phyloP scores from a whole-genome alignment of 1,140 invertebrate species.

The Armadillidium nasatum region DNA sequence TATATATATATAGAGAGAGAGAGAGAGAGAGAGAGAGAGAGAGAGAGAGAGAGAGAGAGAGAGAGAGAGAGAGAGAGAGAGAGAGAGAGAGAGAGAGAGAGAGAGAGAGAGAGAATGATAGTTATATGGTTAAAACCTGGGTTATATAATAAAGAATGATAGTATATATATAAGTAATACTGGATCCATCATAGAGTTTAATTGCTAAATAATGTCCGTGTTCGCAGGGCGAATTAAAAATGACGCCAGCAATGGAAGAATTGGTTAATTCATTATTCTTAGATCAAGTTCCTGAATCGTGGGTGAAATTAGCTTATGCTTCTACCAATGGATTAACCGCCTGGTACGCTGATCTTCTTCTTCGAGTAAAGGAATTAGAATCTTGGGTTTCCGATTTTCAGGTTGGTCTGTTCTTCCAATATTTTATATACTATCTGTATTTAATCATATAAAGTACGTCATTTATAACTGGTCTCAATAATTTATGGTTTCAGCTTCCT shows the following conservation, averaged over 20 bases:
- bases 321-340: conserved; percentile 76
- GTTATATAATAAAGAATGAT: too few species aligned
- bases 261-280: conserved; percentile 84
- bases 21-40: too few species aligned
- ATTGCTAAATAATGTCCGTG: not conserved
- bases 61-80: too few species aligned
- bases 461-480: not conserved
- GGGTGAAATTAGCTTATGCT: conserved; percentile 84
- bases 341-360: conserved; percentile 87
- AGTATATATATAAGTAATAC: not conserved
- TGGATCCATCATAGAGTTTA: too few species aligned
- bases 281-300: conserved; percentile 82
- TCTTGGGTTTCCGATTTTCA: conserved; percentile 93
- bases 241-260: conserved; percentile 93
- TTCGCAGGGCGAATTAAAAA: conserved; percentile 81
- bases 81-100: too few species aligned
- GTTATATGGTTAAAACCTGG: too few species aligned
- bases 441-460: not conserved
- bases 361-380: conserved; percentile 84
- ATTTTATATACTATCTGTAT: not conserved
- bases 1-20: too few species aligned
- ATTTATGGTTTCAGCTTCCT: conserved; percentile 60
- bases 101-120: too few species aligned
- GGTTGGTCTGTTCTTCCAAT: conserved; percentile 53
- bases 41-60: too few species aligned